phyloP scores from a whole-genome alignment of 35 echinoderm and acorn worm species.

The Apostichopus japonicus region DNA sequence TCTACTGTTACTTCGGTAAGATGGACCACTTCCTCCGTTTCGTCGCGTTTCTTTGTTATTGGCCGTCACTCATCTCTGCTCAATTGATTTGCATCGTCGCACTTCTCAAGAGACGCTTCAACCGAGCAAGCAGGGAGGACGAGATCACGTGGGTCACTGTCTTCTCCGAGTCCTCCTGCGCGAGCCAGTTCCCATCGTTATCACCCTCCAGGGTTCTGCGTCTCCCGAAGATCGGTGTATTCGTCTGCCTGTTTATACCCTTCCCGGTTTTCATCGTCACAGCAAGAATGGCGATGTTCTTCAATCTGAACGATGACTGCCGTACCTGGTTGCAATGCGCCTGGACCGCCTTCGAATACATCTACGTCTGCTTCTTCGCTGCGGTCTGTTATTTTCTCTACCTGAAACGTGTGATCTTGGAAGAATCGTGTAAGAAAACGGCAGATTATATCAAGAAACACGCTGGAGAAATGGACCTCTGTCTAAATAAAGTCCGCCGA shows the following conservation, averaged over 20 bases:
- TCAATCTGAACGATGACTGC: not conserved
- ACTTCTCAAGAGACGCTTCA: not conserved
- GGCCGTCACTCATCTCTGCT: conserved; percentile 1
- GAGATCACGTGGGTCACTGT: not conserved
- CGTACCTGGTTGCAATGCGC: not conserved
- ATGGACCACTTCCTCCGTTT: not conserved
- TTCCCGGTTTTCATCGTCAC: not conserved
- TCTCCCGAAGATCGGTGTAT: not conserved
- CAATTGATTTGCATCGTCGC: not conserved
- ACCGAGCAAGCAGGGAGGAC: not conserved
- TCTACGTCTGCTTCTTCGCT: conserved; percentile 15
- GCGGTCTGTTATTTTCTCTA: conserved; percentile 12
- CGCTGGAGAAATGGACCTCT: not conserved
- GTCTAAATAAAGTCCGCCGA: not conserved
- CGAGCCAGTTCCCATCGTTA: not conserved
- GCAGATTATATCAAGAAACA: not conserved
- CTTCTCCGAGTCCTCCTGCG: conserved; percentile 2
- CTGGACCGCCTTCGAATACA: not conserved
- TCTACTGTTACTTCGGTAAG: conserved; percentile 9
- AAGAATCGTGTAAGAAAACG: not conserved
- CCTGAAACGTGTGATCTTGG: not conserved
- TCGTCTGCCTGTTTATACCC: not conserved
- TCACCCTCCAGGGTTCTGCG: not conserved
- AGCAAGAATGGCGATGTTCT: not conserved
- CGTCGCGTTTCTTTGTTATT: conserved; percentile 13